These are phyloP conservation scores for Diorhabda carinulata DNA, from an alignment of 1,140 invertebrate species.

Conservation along the genomic window DNA sequence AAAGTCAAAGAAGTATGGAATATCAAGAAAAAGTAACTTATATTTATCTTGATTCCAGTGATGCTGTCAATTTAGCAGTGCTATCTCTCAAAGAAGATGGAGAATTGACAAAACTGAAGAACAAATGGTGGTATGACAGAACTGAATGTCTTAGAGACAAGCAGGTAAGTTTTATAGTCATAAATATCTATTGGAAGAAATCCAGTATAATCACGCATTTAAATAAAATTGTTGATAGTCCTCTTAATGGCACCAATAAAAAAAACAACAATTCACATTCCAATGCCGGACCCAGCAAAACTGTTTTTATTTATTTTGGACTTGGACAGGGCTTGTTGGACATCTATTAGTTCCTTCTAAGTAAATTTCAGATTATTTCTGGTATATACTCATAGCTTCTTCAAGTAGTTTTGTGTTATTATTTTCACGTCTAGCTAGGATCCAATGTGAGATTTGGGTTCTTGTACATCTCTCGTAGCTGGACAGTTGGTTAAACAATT, in stretches of 20 bases:
- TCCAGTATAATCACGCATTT: not conserved
- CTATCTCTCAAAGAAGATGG: constrained; percentile 89
- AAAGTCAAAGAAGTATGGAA: too few relatives aligned
- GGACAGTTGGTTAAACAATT: too few relatives aligned
- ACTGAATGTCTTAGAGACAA: constrained; percentile 75
- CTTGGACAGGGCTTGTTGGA: too few relatives aligned
- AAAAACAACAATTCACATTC: not conserved
- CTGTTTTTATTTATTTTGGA: too few relatives aligned
- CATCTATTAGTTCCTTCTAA: too few relatives aligned
- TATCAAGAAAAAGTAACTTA: not conserved
- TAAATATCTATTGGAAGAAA: constrained; percentile 4
- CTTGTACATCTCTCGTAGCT: too few relatives aligned
- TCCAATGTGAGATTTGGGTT: too few relatives aligned
- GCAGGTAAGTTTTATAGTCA: constrained; percentile 50
- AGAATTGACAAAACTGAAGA: constrained; percentile 82
- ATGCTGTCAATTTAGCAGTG: constrained; percentile 87
- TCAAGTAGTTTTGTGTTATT: too few relatives aligned
- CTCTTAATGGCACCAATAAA: not conserved
- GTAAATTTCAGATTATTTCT: too few relatives aligned
- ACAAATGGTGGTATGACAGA: constrained; percentile 91
- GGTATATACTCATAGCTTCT: too few relatives aligned
- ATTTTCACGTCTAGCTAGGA: too few relatives aligned
- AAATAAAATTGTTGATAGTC: not conserved
- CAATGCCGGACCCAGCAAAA: too few relatives aligned
- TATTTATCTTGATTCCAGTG: constrained; percentile 56